Percentiles rank a stretch among this genome's conserved stretches.
Evolutionary conservation across 1,140 invertebrate genomes (phyloP).

Genomic region (Pantala flavescens): DNA sequence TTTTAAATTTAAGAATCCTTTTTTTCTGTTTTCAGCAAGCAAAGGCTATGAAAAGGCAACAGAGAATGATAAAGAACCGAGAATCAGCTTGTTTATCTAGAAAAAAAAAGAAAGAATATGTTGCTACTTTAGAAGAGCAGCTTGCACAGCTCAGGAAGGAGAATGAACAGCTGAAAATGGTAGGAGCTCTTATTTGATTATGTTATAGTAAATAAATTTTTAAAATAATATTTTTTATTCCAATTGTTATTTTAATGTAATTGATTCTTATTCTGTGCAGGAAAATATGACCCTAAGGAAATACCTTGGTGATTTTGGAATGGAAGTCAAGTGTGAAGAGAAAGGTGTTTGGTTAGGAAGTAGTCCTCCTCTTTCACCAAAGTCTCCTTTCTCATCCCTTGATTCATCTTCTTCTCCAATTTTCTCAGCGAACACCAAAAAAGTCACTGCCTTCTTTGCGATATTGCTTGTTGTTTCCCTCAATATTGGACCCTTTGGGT

Average conservation of each 20-base stretch:
- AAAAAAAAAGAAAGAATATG: constrained; percentile 87
- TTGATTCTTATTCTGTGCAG: background rate
- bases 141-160: constrained; percentile 59
- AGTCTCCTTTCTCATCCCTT: background rate
- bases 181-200: background rate
- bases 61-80: constrained; percentile 76
- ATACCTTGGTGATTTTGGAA: background rate
- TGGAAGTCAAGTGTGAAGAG: background rate
- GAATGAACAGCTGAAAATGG: constrained; percentile 54
- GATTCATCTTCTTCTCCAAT: background rate
- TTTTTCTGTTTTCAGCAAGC: background rate
- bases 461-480: background rate
- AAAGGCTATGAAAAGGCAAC: constrained; percentile 57
- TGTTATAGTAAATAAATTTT: no score
- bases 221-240: no score
- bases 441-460: constrained; percentile 1
- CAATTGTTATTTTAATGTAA: background rate
- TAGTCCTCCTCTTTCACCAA: background rate
- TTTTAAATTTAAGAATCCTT: no score
- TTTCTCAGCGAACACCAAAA: background rate
- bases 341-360: background rate
- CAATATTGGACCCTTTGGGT: background rate
- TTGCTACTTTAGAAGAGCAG: constrained; percentile 62
- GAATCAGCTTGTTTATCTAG: constrained; percentile 83
- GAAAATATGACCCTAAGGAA: background rate